phyloP scores from a whole-genome alignment of 2,113 vertebrate genomes.

The Melierax canorus region DNA sequence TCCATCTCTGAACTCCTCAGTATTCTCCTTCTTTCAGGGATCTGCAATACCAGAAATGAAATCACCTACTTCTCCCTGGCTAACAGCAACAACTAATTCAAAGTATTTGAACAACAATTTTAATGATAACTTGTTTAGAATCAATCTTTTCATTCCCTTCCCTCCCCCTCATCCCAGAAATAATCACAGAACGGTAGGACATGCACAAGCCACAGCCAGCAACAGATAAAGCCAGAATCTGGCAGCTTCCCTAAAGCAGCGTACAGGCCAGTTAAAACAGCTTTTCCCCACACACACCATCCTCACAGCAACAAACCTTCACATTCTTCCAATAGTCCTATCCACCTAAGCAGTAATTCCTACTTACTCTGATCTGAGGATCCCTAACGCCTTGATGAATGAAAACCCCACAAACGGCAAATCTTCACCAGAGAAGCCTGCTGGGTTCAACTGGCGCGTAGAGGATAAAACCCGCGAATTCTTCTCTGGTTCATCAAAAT shows the following conservation, averaged over 20 bases:
- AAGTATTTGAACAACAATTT: conserved; percentile 53
- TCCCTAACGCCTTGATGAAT: conserved; percentile 77
- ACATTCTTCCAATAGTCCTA: background rate
- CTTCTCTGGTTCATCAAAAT: conserved; percentile 91
- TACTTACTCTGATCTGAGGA: conserved; percentile 88
- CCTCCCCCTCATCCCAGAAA: background rate
- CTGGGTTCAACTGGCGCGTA: conserved; percentile 83
- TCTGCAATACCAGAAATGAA: conserved; percentile 28
- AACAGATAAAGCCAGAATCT: conserved; percentile 61
- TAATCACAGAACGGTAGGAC: background rate
- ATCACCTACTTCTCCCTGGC: background rate
- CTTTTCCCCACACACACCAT: background rate
- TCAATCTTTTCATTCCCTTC: background rate
- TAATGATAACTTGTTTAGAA: background rate
- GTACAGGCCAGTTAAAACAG: conserved; percentile 38
- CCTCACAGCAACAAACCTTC: conserved; percentile 24
- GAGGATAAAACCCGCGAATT: conserved; percentile 85
- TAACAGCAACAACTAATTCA: conserved; percentile 59
- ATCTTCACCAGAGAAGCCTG: conserved; percentile 82
- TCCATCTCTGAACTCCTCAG: conserved; percentile 24
- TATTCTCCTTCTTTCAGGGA: conserved; percentile 2
- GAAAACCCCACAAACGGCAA: conserved; percentile 90
- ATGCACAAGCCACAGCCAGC: conserved; percentile 27
- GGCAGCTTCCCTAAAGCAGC: conserved; percentile 43
- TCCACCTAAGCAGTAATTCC: conserved; percentile 43